A percentile compares a stretch with the other conserved stretches of the same genome.
These are phyloP conservation scores for Puntigrus tetrazona DNA, from an alignment of 2,113 vertebrate species.

Conservation along the genomic window DNA sequence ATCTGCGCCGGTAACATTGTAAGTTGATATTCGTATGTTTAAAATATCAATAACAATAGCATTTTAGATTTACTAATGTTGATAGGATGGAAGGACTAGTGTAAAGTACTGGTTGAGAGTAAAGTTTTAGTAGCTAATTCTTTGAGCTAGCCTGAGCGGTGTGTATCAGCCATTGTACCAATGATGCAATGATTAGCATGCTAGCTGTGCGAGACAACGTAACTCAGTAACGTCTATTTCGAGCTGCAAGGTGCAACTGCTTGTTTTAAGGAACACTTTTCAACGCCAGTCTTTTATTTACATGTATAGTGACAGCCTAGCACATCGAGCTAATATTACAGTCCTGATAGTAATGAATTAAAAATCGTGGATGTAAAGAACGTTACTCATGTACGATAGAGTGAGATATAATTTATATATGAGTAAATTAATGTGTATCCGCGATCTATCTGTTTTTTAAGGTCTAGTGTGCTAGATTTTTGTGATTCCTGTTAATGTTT, in stretches of 20 bases:
- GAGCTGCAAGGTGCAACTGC: not conserved
- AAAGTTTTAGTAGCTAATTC: slow-evolving; percentile 1
- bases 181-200: not conserved
- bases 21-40: not conserved
- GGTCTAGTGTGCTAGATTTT: not conserved
- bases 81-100: not conserved
- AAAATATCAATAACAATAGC: too few species aligned
- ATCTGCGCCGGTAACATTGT: not conserved
- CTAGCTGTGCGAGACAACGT: not conserved
- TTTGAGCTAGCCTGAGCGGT: not conserved
- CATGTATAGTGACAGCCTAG: not conserved
- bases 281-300: not conserved
- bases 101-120: not conserved
- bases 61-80: not conserved
- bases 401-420: not conserved
- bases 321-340: not conserved
- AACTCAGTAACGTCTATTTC: not conserved
- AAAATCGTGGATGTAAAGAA: not conserved
- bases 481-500: not conserved
- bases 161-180: not conserved
- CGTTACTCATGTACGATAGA: not conserved
- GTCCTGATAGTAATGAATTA: not conserved
- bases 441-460: not conserved
- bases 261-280: not conserved
- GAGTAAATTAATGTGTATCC: not conserved